A percentile compares a stretch with the other conserved stretches of the same genome.
Evolutionary conservation across 1,140 invertebrate genomes (phyloP).

Genomic region (Drosophila arawakana): DNA sequence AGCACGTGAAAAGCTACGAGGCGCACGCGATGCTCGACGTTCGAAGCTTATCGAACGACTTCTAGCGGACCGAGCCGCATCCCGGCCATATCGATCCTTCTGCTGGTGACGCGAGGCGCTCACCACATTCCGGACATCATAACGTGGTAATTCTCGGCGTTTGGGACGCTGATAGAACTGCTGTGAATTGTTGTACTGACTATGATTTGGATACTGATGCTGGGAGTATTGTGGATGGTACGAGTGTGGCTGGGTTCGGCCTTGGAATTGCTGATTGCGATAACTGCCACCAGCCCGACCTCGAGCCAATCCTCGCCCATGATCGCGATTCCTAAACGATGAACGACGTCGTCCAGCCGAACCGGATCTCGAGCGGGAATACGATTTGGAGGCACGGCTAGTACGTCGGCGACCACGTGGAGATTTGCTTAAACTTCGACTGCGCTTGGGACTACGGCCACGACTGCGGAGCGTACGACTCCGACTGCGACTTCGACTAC

Average conservation of each 20-base stretch:
- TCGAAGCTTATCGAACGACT: conserved; percentile 64
- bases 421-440: conserved; percentile 44
- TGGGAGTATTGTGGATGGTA: conserved; percentile 22
- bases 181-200: conserved; percentile 65
- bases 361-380: conserved; percentile 54
- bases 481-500: conserved; percentile 36
- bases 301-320: conserved; percentile 23
- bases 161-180: conserved; percentile 87
- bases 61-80: conserved; percentile 85
- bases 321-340: conserved; percentile 43
- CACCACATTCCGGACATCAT: conserved; percentile 92
- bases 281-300: conserved; percentile 46
- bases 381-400: conserved; percentile 60
- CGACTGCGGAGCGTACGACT: conserved; percentile 38
- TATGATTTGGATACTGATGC: conserved; percentile 29
- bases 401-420: conserved; percentile 38
- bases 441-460: conserved; percentile 27
- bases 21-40: conserved; percentile 38
- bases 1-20: conserved; percentile 62
- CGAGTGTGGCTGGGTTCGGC: conserved; percentile 45
- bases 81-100: conserved; percentile 93
- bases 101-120: conserved; percentile 86
- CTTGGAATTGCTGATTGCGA: conserved; percentile 62
- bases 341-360: conserved; percentile 47
- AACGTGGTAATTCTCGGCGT: conserved; percentile 91